These are phyloP conservation scores for Heteractis magnifica DNA, from an alignment of 92 coral and sea anemone species.

Conservation along the genomic window DNA sequence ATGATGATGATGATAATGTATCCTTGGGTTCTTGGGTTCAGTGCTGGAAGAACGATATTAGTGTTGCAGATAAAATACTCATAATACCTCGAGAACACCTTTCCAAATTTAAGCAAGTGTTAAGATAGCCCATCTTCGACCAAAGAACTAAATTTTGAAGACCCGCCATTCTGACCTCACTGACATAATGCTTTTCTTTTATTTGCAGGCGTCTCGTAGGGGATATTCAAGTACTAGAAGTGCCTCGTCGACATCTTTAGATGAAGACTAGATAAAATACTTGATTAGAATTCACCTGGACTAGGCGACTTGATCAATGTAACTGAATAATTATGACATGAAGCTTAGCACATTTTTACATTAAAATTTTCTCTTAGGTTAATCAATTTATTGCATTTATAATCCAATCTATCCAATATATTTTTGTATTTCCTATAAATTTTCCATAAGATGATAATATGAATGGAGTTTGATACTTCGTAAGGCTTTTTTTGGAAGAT, in stretches of 20 bases:
- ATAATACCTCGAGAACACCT: no score
- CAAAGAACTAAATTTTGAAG: no score
- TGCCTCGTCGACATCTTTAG: slow-evolving; percentile 41
- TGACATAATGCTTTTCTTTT: neutral
- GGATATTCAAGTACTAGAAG: slow-evolving; percentile 31
- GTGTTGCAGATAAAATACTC: no score
- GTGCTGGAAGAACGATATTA: no score
- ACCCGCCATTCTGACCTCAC: neutral
- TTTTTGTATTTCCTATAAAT: slow-evolving; percentile 9
- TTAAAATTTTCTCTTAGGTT: neutral
- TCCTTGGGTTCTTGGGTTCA: no score
- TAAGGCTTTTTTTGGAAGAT: slow-evolving; percentile 1
- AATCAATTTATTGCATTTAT: slow-evolving; percentile 11
- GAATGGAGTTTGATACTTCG: slow-evolving; percentile 32
- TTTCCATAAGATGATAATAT: neutral
- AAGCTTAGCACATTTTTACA: slow-evolving; percentile 15
- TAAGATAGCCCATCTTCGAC: no score
- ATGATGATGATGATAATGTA: no score
- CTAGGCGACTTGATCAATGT: slow-evolving; percentile 12
- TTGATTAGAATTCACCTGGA: slow-evolving; percentile 13
- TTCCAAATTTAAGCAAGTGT: no score
- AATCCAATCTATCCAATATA: slow-evolving; percentile 7
- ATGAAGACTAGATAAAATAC: slow-evolving; percentile 24
- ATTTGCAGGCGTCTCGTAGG: slow-evolving; percentile 35
- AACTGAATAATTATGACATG: neutral